Percentiles rank a stretch among this genome's conserved stretches.
Conservation (phyloP, 2,888 invertebrate genomes). For the Monopis laevigella region DNA sequence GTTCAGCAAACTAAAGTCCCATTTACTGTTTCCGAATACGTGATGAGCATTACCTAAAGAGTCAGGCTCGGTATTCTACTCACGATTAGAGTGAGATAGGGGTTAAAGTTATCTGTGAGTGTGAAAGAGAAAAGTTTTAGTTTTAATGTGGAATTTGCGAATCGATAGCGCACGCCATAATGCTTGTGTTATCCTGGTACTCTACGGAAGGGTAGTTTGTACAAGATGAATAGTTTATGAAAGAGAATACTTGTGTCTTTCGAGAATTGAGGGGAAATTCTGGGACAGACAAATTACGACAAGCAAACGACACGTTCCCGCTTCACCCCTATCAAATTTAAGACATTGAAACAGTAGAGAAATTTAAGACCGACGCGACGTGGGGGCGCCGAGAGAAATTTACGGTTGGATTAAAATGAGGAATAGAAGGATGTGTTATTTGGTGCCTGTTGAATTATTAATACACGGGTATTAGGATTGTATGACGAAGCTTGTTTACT, state of each 20-base stretch:
- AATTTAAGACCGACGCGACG: constrained; percentile 2
- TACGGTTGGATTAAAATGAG: constrained; percentile 32
- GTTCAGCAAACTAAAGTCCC: constrained; percentile 35
- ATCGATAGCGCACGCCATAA: constrained; percentile 29
- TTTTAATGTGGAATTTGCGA: constrained; percentile 31
- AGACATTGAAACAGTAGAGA: constrained; percentile 9
- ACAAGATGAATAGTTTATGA: constrained; percentile 45
- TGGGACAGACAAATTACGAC: constrained; percentile 39
- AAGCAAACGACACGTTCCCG: constrained; percentile 27
- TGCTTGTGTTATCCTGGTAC: constrained; percentile 12
- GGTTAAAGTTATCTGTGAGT: constrained; percentile 27
- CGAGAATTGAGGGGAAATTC: constrained; percentile 18
- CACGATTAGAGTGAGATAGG: constrained; percentile 36
- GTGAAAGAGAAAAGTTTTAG: too few species aligned
- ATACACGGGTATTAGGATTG: not conserved
- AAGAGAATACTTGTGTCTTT: constrained; percentile 14
- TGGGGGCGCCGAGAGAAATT: constrained; percentile 32
- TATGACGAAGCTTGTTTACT: not conserved
- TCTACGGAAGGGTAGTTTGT: constrained; percentile 31
- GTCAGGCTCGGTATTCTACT: constrained; percentile 36
- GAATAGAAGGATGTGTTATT: constrained; percentile 10
- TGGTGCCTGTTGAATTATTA: constrained; percentile 12
- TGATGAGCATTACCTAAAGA: constrained; percentile 24
- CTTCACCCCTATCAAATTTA: constrained; percentile 9
- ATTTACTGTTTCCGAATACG: constrained; percentile 29